Evolutionary conservation across 1,140 invertebrate species (phyloP), one percentile per base, ranked within the genome.

Genomic region (Cryptotermes secundus): DNA sequence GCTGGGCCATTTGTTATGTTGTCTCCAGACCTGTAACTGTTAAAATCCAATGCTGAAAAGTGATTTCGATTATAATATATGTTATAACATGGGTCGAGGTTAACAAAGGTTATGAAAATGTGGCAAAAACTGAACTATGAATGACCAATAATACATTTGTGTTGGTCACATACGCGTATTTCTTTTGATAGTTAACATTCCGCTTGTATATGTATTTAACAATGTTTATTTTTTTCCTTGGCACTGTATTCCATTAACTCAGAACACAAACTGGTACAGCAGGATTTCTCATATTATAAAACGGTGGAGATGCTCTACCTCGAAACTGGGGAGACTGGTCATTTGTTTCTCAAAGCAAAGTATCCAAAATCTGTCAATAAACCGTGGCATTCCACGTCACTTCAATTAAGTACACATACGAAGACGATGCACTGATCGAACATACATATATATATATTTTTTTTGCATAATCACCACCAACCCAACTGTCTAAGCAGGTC

Each of bases 1-100:
- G 45, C 31, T 82, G 81, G 38, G 81, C 81, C 81, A 82, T 82
- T 42, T 31, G 26, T 72, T 72, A n/a, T 14, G 26, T 72, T n/a
- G 3, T 65, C 24, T 72, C 31, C 26, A 72, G 59, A 72, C 59
- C 59, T 72, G 59, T 72, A 72, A 72, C 59, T 72, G n/a, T 49
- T 31, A 72, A 72, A 31, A 72, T 72, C 14, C 0, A n/a, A 14
- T 31, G 26, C 16, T 31, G 9, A 72, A 10, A 72, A n/a, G 26
- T 72, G 0, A 31, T 31, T 31, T 14, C 0, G 59, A 14, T n/a
- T 31, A 31, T 49, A 72, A 72, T n/a, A 72, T 31, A 14, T 72
- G 10, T 1, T 1, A n/a, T 59, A 59, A 72, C 16, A 3, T 72
- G 59, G 59, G 59, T 31, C 59, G 31, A 72, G 59, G 59, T 72